Conservation (phyloP, 1,140 invertebrate genomes). For the Papilio xuthus region DNA sequence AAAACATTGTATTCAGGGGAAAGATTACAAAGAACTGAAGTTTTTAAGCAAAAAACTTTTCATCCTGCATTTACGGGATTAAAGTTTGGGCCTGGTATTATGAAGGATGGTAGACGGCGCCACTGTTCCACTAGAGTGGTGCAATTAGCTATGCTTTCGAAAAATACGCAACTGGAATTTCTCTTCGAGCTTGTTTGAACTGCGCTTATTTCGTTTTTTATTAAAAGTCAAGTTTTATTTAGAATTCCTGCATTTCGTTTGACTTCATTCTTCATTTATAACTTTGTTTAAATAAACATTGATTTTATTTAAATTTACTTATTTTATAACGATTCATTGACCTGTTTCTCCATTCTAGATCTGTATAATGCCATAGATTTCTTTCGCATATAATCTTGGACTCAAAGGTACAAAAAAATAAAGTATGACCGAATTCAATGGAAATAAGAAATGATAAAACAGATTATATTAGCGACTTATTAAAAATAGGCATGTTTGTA, state of each 20-base stretch:
- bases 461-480: too few relatives aligned
- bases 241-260: constrained; percentile 4
- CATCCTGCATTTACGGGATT: constrained; percentile 34
- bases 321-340: background rate
- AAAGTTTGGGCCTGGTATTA: constrained; percentile 23
- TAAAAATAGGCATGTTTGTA: too few relatives aligned
- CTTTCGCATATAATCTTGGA: too few relatives aligned
- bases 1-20: constrained; percentile 2
- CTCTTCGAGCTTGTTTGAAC: constrained; percentile 28
- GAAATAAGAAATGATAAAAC: too few relatives aligned
- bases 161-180: constrained; percentile 38
- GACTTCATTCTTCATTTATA: background rate
- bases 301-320: background rate
- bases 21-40: constrained; percentile 18
- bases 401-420: too few relatives aligned
- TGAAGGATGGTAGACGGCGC: constrained; percentile 34
- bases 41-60: constrained; percentile 27
- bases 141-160: constrained; percentile 38
- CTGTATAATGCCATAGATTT: too few relatives aligned
- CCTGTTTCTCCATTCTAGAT: too few relatives aligned
- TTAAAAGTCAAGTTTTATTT: constrained; percentile 20
- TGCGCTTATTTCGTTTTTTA: constrained; percentile 13
- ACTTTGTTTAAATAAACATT: background rate
- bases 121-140: constrained; percentile 30
- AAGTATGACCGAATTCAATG: too few relatives aligned